Percentiles rank a stretch among this genome's conserved stretches.
phyloP scores from a whole-genome alignment of 1,140 invertebrate genomes.

The Drosophila biarmipes region DNA sequence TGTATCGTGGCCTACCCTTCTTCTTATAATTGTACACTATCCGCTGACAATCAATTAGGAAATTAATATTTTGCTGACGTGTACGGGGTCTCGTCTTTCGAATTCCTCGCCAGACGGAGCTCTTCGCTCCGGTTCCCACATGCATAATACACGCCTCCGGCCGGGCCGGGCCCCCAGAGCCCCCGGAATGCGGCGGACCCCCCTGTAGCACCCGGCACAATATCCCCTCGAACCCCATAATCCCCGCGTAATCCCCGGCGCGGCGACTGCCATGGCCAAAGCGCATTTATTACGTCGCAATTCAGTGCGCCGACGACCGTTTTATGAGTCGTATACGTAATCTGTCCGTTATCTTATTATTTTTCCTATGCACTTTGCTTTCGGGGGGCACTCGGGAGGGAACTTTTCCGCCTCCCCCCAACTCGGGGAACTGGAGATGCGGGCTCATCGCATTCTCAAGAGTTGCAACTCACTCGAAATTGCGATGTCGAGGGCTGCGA shows the following conservation, averaged over 20 bases:
- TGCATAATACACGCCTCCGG: slow-evolving; percentile 26
- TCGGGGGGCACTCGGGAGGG: neutral
- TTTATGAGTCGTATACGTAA: slow-evolving; percentile 54
- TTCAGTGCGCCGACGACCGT: slow-evolving; percentile 37
- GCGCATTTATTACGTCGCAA: slow-evolving; percentile 51
- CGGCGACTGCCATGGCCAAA: slow-evolving; percentile 26
- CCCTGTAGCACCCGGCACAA: neutral
- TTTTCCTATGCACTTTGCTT: slow-evolving; percentile 35
- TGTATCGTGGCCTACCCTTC: neutral
- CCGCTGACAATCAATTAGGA: slow-evolving; percentile 21
- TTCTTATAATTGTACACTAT: neutral
- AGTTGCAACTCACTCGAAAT: neutral
- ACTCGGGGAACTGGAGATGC: neutral
- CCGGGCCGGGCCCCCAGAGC: neutral
- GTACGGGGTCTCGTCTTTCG: neutral
- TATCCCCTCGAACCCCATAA: neutral
- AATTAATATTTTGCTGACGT: slow-evolving; percentile 21
- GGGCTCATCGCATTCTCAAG: neutral
- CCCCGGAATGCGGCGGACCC: neutral
- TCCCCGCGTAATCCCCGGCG: neutral
- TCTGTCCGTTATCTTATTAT: slow-evolving; percentile 34
- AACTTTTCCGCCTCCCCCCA: too few relatives aligned
- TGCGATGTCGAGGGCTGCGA: neutral
- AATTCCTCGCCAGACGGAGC: slow-evolving; percentile 4
- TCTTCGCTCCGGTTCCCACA: slow-evolving; percentile 27